Conservation (phyloP, 2,888 invertebrate genomes). For the Tipula vernalis region DNA sequence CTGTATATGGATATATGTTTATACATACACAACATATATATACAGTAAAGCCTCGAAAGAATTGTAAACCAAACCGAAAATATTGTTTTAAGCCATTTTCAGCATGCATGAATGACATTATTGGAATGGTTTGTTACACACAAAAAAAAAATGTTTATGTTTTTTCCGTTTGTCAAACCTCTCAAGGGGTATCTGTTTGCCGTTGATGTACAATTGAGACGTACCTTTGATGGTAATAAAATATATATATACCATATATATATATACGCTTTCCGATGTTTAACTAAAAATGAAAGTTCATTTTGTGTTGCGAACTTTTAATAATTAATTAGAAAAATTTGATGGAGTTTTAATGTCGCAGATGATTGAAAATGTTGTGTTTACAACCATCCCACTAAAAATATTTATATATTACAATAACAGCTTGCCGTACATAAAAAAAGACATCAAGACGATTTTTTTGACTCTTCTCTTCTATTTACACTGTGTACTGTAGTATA, state of each 20-base stretch:
- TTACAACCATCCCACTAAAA: background rate
- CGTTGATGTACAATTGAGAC: background rate
- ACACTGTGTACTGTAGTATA: too few species aligned
- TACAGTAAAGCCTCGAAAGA: background rate
- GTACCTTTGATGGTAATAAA: background rate
- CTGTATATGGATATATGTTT: too few species aligned
- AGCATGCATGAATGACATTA: background rate
- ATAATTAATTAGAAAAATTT: background rate
- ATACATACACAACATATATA: background rate
- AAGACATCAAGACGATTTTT: background rate
- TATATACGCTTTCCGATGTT: too few species aligned
- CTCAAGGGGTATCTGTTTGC: background rate
- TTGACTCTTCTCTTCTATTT: background rate
- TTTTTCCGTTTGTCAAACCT: background rate
- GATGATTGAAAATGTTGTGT: background rate
- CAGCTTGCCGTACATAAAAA: background rate
- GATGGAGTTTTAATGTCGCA: background rate
- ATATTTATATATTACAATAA: background rate
- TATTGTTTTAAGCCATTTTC: background rate
- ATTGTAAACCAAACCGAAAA: background rate
- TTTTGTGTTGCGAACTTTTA: background rate
- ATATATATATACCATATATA: background rate
- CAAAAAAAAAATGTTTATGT: background rate
- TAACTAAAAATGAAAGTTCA: background rate
- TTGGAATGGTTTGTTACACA: background rate